Conservation (phyloP, 1,140 invertebrate species). For the Temnothorax nylanderi region DNA sequence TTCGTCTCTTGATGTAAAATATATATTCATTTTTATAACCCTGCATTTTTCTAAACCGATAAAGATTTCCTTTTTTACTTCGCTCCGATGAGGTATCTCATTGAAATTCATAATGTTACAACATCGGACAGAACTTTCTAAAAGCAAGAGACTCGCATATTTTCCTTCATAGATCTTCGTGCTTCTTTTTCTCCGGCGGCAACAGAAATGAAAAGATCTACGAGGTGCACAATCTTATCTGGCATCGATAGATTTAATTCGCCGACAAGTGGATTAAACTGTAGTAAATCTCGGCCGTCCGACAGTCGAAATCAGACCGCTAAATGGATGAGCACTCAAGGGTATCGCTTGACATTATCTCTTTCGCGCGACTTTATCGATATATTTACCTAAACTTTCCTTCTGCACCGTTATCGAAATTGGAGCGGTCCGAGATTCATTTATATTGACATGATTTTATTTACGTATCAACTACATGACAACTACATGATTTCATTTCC, state of each 20-base stretch:
- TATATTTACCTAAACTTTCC: not conserved
- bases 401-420: not conserved
- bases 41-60: not conserved
- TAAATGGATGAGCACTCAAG: slow-evolving; percentile 45
- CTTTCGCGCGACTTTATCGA: not conserved
- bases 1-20: not conserved
- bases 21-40: not conserved
- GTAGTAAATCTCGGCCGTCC: slow-evolving; percentile 54
- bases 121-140: not conserved
- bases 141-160: not conserved
- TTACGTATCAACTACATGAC: not conserved
- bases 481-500: not conserved
- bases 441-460: not conserved
- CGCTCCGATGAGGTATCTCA: not conserved
- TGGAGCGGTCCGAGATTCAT: not conserved
- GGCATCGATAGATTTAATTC: slow-evolving; percentile 66
- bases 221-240: slow-evolving; percentile 55
- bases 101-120: slow-evolving; percentile 4
- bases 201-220: slow-evolving; percentile 49
- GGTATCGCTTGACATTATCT: slow-evolving; percentile 33
- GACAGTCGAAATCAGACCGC: slow-evolving; percentile 52
- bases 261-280: slow-evolving; percentile 70
- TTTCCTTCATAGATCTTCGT: not conserved
- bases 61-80: not conserved
- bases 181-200: not conserved